Conservation (phyloP, 2,113 vertebrate genomes). For the Myocastor coypus region DNA sequence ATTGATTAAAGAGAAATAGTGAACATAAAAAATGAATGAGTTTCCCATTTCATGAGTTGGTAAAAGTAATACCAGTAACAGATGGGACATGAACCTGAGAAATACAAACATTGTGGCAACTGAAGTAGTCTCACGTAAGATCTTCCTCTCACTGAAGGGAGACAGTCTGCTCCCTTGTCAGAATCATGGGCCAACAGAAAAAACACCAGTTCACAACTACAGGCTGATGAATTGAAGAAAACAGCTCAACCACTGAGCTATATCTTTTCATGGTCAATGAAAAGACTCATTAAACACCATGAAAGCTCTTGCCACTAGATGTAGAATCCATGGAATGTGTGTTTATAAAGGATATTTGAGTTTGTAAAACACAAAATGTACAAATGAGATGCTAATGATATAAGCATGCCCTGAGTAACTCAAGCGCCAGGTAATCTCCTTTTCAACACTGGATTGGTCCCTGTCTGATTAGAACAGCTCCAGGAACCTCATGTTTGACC, state of each 20-base stretch:
- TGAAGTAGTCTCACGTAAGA: background rate
- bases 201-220: background rate
- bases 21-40: background rate
- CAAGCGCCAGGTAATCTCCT: background rate
- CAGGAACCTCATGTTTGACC: background rate
- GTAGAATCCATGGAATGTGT: slow-evolving; percentile 11
- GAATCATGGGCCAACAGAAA: background rate
- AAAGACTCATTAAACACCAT: background rate
- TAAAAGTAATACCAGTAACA: background rate
- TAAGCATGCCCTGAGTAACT: background rate
- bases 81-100: background rate
- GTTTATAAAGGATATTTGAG: slow-evolving; percentile 17
- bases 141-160: no score
- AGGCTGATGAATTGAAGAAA: background rate
- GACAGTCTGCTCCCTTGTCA: background rate
- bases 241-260: background rate
- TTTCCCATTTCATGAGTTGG: background rate
- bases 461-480: background rate
- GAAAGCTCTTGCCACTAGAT: background rate
- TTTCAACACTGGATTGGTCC: background rate
- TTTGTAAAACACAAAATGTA: background rate
- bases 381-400: background rate
- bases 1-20: background rate
- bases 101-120: background rate
- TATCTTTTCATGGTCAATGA: background rate